Percentiles rank a stretch among this genome's conserved stretches.
phyloP scores from a whole-genome alignment of 2,797 vertebrate genomes.

The Zenarchopterus dispar region DNA sequence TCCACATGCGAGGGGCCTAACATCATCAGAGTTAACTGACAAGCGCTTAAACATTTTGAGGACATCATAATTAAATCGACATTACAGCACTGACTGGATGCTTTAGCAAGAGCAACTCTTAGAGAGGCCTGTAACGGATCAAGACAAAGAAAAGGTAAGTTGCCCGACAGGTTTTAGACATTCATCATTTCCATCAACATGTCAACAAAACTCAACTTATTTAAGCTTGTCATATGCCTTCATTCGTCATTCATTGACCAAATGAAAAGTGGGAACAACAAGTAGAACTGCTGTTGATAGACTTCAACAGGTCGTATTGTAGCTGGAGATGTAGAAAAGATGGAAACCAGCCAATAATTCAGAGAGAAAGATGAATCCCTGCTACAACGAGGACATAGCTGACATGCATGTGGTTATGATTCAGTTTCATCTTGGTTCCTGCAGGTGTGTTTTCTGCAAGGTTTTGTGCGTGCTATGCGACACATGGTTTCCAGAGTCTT shows the following conservation, averaged over 20 bases:
- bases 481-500: conserved; percentile 69
- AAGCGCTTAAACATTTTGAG: conserved; percentile 20
- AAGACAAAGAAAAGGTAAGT: not conserved
- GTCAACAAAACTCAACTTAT: too few relatives aligned
- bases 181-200: too few relatives aligned
- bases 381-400: not conserved
- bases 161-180: not conserved
- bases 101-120: conserved; percentile 17
- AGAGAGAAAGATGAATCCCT: not conserved
- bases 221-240: too few relatives aligned
- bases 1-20: conserved; percentile 11
- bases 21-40: conserved; percentile 36
- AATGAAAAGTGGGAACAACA: too few relatives aligned
- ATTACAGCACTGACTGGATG: not conserved
- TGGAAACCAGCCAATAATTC: conserved; percentile 11
- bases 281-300: too few relatives aligned
- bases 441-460: conserved; percentile 37
- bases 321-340: not conserved
- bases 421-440: conserved; percentile 21
- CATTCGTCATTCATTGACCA: too few relatives aligned
- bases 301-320: too few relatives aligned
- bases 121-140: conserved; percentile 25
- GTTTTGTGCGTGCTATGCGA: conserved; percentile 51
- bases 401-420: not conserved
- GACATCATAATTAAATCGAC: conserved; percentile 23